Evolutionary conservation across 2,888 invertebrate species (phyloP), one percentile per base, ranked within the genome.

Genomic region (Bimastos eiseni): DNA sequence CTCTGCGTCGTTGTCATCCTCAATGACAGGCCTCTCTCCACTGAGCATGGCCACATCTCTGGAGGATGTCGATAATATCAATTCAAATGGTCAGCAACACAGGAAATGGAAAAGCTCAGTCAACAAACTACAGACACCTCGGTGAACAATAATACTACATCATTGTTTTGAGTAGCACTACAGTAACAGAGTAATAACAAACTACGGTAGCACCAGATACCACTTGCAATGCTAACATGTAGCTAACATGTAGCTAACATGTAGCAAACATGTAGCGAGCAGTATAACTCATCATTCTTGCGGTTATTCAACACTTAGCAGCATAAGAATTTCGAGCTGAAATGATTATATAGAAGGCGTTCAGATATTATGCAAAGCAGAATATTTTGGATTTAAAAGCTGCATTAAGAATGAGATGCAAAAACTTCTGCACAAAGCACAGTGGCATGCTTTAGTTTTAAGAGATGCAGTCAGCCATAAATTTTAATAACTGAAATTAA

Each of bases 341-440:
- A n/a, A 11, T 70, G 70, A 70, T 70, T 70, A n/a, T 1, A 4
- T 17, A 55, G 55, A 55, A 70, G 30, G 70, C 70, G 30, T 30
- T n/a, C 70, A 70, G 70, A 70, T 70, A 70, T 70, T 70, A 70
- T 70, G 70, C 70, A 70, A 70, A 70, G 70, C 70, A 70, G 70
- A 70, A 70, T 70, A n/a, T 70, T 30, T 13, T 70, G 70, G 17
- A n/a, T n/a, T 13, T 70, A 70, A 70, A 70, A 70, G 30, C 30
- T n/a, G 3, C 8, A 70, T 70, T 70, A 8, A 70, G 30, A 70
- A 30, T 17, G 70, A 70, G 70, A 70, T 70, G 70, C 70, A 70
- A 70, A 70, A n/a, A 70, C n/a, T 70, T n/a, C 11, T 30, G 30
- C 30, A 1, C 1, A n/a, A 70, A 70, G 70, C 70, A 70, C n/a